A percentile compares a stretch with the other conserved stretches of the same genome.
These are phyloP conservation scores for Rhinatrema bivittatum DNA, from an alignment of 2,797 vertebrate species.

Conservation along the genomic window DNA sequence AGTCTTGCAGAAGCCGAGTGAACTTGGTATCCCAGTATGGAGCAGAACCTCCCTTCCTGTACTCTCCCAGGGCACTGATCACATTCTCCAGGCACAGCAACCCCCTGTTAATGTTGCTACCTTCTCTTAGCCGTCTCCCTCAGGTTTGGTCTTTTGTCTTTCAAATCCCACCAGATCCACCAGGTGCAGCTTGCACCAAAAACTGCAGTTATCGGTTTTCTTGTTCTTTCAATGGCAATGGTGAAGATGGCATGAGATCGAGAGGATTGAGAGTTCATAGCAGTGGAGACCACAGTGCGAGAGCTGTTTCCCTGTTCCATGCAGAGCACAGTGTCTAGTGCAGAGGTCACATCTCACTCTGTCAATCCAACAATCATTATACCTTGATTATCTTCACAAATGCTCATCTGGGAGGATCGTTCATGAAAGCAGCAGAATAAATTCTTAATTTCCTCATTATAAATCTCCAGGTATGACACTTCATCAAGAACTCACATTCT, in stretches of 20 bases:
- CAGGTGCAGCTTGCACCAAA: slow-evolving; percentile 85
- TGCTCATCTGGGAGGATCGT: slow-evolving; percentile 66
- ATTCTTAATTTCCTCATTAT: slow-evolving; percentile 93
- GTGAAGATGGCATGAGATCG: slow-evolving; percentile 96
- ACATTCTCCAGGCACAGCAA: slow-evolving; percentile 86
- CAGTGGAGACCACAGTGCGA: slow-evolving; percentile 86
- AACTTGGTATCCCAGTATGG: slow-evolving; percentile 86
- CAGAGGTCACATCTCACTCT: slow-evolving; percentile 66
- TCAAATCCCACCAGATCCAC: slow-evolving; percentile 95
- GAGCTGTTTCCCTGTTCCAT: slow-evolving; percentile 83
- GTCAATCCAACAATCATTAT: slow-evolving; percentile 94
- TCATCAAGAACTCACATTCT: slow-evolving; percentile 68
- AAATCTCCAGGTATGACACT: slow-evolving; percentile 94
- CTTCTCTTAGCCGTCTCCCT: slow-evolving; percentile 92
- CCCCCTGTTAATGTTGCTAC: slow-evolving; percentile 93
- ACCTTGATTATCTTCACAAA: slow-evolving; percentile 90
- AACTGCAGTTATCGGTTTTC: slow-evolving; percentile 64
- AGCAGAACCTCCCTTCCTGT: slow-evolving; percentile 74
- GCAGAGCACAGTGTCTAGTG: slow-evolving; percentile 75
- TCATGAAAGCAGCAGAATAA: slow-evolving; percentile 77
- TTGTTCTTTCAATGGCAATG: slow-evolving; percentile 78
- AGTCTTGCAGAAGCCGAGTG: slow-evolving; percentile 82
- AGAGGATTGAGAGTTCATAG: slow-evolving; percentile 93
- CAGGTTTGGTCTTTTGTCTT: slow-evolving; percentile 93
- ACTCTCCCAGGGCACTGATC: slow-evolving; percentile 78